Percentiles rank a stretch among this genome's conserved stretches.
phyloP scores from a whole-genome alignment of 2,113 vertebrate species.

The Toxotes jaculatrix region DNA sequence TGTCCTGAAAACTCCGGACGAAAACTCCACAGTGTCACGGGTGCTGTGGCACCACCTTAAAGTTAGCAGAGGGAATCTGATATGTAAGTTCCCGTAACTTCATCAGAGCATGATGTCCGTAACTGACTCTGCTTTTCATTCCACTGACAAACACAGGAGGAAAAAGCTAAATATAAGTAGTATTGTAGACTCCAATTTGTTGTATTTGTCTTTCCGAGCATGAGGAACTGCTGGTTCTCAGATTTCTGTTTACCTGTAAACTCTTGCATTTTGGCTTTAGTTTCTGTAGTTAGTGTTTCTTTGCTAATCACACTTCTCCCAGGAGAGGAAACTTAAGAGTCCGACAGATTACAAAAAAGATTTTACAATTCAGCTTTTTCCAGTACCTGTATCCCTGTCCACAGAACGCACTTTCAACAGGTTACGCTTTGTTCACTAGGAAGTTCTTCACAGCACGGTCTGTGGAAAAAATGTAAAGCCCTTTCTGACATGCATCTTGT shows the following conservation, averaged over 20 bases:
- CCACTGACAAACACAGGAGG: neutral
- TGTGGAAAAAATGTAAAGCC: neutral
- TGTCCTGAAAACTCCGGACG: conserved; percentile 23
- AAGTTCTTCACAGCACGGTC: neutral
- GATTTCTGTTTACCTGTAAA: conserved; percentile 4
- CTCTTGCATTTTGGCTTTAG: neutral
- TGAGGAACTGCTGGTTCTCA: neutral
- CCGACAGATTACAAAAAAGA: neutral
- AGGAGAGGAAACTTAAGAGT: neutral
- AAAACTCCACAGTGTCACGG: neutral
- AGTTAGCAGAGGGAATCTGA: neutral
- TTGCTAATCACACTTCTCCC: neutral
- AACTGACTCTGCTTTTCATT: neutral
- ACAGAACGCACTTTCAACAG: neutral
- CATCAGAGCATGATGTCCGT: neutral
- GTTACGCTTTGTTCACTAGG: neutral
- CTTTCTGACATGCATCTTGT: neutral
- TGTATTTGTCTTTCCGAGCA: neutral
- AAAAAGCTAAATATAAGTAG: neutral
- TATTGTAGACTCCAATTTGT: neutral
- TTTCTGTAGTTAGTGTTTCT: conserved; percentile 5
- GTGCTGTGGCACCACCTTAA: neutral
- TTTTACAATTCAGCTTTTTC: neutral
- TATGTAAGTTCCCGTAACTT: conserved; percentile 2
- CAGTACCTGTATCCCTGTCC: neutral